Percentiles rank a stretch among this genome's conserved stretches.
These are phyloP conservation scores for Lagodon rhomboides DNA, from an alignment of 2,797 vertebrate genomes.

Conservation along the genomic window DNA sequence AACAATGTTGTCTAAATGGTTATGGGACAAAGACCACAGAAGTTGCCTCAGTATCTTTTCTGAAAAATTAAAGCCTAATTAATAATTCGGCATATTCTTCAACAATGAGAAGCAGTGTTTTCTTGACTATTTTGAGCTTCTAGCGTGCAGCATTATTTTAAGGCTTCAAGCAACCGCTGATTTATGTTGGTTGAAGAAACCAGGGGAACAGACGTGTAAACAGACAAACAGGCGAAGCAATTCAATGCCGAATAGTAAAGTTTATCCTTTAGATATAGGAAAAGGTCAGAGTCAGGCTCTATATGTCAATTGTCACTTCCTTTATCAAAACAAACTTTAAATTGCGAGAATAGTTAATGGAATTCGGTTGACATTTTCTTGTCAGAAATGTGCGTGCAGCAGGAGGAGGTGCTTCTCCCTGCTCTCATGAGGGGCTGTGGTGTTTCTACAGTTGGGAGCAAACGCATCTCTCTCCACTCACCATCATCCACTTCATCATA, in stretches of 20 bases:
- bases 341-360: background rate
- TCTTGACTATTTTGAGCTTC: background rate
- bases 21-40: accelerated
- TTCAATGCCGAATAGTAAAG: background rate
- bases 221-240: background rate
- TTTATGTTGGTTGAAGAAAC: too few relatives aligned
- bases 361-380: background rate
- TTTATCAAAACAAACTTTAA: background rate
- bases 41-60: accelerated
- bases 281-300: background rate
- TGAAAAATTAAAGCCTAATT: accelerated
- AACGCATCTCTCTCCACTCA: too few relatives aligned
- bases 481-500: background rate
- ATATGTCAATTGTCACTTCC: accelerated
- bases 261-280: accelerated
- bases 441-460: too few relatives aligned
- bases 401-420: background rate
- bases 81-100: conserved; percentile 9
- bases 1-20: accelerated
- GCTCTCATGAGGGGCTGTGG: too few relatives aligned
- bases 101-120: background rate
- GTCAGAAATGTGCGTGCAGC: background rate
- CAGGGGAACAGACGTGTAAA: background rate
- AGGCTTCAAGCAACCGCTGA: background rate
- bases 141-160: too few relatives aligned